A percentile compares a stretch with the other conserved stretches of the same genome.
These are phyloP conservation scores for Drosophila funebris DNA, from an alignment of 1,140 invertebrate genomes.

Conservation along the genomic window DNA sequence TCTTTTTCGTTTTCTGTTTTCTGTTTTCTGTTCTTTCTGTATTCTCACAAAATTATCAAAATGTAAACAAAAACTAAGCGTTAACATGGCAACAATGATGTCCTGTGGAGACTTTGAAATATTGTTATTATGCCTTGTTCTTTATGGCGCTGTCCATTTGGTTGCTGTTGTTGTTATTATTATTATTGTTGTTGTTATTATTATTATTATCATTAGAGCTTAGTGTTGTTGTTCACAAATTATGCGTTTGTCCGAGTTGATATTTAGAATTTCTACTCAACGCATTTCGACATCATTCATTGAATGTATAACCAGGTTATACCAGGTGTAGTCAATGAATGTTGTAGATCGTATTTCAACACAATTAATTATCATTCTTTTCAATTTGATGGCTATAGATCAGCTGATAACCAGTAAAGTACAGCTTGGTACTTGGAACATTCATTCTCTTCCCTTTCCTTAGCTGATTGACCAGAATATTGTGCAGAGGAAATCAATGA, in stretches of 20 bases:
- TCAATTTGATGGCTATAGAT: too few relatives aligned
- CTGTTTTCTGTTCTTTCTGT: neutral
- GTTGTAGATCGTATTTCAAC: too few relatives aligned
- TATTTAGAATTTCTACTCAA: neutral
- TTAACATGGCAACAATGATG: conserved; percentile 83
- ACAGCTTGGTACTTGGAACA: too few relatives aligned
- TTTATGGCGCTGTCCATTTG: conserved; percentile 74
- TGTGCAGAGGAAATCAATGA: too few relatives aligned
- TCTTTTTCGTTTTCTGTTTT: neutral
- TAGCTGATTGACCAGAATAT: too few relatives aligned
- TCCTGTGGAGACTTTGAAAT: conserved; percentile 82
- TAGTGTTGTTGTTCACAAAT: conserved; percentile 7
- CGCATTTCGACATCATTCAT: too few relatives aligned
- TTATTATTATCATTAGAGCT: conserved; percentile 12
- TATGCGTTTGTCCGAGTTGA: conserved; percentile 5
- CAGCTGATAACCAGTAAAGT: too few relatives aligned
- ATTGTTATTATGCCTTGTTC: conserved; percentile 73
- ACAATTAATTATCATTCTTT: too few relatives aligned
- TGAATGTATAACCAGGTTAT: too few relatives aligned
- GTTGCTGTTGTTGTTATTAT: conserved; percentile 2
- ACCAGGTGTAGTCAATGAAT: too few relatives aligned
- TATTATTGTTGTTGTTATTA: neutral
- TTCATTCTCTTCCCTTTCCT: too few relatives aligned
- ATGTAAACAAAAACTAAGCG: conserved; percentile 80
- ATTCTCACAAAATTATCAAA: conserved; percentile 54